These are phyloP conservation scores for Takifugu rubripes DNA, from an alignment of 2,797 vertebrate species.

Conservation along the genomic window DNA sequence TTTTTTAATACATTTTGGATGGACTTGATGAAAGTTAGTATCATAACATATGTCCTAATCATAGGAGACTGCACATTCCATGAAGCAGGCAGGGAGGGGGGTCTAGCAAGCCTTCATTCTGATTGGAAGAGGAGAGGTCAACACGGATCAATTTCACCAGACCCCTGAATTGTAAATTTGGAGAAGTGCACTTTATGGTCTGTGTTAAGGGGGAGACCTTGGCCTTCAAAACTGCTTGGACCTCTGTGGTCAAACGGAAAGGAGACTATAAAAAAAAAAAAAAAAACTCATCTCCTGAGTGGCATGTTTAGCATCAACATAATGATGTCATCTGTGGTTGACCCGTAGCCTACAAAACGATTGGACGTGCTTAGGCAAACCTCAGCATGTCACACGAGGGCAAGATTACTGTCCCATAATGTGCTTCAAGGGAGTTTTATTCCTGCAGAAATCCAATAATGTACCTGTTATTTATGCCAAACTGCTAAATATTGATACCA, in stretches of 20 bases:
- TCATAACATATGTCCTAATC: no score
- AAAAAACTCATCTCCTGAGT: conserved; percentile 10
- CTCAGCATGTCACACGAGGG: not conserved
- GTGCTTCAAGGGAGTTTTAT: not conserved
- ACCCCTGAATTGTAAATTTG: conserved; percentile 39
- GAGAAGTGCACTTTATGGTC: conserved; percentile 45
- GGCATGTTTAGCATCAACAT: conserved; percentile 39
- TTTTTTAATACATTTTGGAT: not conserved
- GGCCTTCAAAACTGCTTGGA: conserved; percentile 48
- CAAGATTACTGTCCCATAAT: not conserved
- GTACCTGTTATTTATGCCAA: not conserved
- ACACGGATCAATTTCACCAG: conserved; percentile 26
- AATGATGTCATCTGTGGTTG: conserved; percentile 14
- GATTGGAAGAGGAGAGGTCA: conserved; percentile 31
- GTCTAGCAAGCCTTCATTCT: conserved; percentile 29
- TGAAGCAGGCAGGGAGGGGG: conserved; percentile 21
- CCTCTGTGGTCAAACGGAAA: conserved; percentile 53
- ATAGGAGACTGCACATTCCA: no score
- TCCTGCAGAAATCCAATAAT: not conserved
- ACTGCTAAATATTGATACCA: conserved; percentile 1
- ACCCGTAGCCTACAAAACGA: conserved; percentile 3
- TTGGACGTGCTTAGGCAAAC: conserved; percentile 10
- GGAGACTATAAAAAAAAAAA: conserved; percentile 34
- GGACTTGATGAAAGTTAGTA: not conserved
- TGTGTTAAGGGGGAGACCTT: conserved; percentile 52